Evolutionary conservation across 2,888 invertebrate genomes (phyloP).

Genomic region (Herminia tarsipennalis): DNA sequence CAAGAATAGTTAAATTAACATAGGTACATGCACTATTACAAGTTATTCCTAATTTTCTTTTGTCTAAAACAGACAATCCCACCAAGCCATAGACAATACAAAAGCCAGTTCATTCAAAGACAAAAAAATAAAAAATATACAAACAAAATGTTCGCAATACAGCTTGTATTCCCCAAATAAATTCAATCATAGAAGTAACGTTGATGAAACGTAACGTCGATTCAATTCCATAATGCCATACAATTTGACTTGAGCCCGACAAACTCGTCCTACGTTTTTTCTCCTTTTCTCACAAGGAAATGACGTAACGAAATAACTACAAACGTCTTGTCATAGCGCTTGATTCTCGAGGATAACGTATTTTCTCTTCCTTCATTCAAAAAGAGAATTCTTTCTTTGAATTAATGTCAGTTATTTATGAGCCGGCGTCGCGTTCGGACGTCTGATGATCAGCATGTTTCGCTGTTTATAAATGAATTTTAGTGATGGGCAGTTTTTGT

Average conservation of each 20-base stretch:
- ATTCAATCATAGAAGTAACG: constrained; percentile 34
- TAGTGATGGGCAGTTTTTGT: background rate
- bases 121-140: background rate
- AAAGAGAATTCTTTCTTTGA: constrained; percentile 28
- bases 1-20: too few relatives aligned
- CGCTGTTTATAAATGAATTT: constrained; percentile 19
- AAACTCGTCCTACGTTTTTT: constrained; percentile 30
- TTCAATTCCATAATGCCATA: constrained; percentile 41
- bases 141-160: constrained; percentile 1
- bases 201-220: constrained; percentile 37
- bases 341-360: constrained; percentile 32
- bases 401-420: constrained; percentile 44
- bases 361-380: constrained; percentile 35
- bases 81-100: background rate
- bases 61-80: background rate
- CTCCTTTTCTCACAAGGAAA: constrained; percentile 25
- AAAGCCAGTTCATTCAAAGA: background rate
- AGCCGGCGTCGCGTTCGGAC: constrained; percentile 34
- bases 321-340: constrained; percentile 43
- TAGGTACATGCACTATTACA: too few relatives aligned
- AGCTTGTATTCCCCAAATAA: constrained; percentile 19
- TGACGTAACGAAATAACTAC: constrained; percentile 38
- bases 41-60: too few relatives aligned
- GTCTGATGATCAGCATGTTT: constrained; percentile 31
- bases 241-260: constrained; percentile 31